Evolutionary conservation across 2,888 invertebrate genomes (phyloP), one percentile per base, ranked within the genome.

Genomic region (Agrochola lychnidis): DNA sequence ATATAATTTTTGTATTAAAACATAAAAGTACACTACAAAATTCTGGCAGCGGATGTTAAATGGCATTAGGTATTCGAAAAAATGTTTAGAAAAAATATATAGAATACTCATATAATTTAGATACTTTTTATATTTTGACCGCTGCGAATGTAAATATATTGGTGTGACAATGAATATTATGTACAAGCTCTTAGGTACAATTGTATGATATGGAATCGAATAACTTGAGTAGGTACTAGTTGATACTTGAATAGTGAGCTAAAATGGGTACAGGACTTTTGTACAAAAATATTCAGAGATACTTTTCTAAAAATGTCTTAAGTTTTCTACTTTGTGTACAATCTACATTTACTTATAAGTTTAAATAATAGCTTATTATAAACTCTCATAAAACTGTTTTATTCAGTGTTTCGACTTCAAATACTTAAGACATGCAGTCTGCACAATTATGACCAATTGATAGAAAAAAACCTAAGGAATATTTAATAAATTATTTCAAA

Each of bases 251-350:
- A 79, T 80, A 91, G 89, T 85, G 84, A 89, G 87, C 86, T 90
- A 89, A 91, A 90, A 89, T 86, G 90, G 88, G 85, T 87, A 91
- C 90, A 90, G 90, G 89, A 89, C 83, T 88, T 93, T 93, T 94
- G 92, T 94, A 94, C 95, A 95, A 95, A 95, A 95, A 95, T 95
- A 95, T 93, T 94, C 92, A 89, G 91, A 93, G 91, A 90, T 91
- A 93, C 90, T 92, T 90, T 89, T 90, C 91, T 92, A 89, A 91
- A 91, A 91, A 93, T 91, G 73, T 78, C 77, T 82, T 84, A 85
- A 68, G 30, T 76, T 67, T 62, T 66, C 80, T 89, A 86, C 81
- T 76, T 79, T 81, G 80, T 86, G 79, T 85, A 81, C 76, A 78
- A 84, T 82, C 85, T 88, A 86, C 84, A 85, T 86, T 83, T 85